Base-by-base conservation (phyloP, 2,888 invertebrate genomes). In the Drosophila maculinotata region DNA sequence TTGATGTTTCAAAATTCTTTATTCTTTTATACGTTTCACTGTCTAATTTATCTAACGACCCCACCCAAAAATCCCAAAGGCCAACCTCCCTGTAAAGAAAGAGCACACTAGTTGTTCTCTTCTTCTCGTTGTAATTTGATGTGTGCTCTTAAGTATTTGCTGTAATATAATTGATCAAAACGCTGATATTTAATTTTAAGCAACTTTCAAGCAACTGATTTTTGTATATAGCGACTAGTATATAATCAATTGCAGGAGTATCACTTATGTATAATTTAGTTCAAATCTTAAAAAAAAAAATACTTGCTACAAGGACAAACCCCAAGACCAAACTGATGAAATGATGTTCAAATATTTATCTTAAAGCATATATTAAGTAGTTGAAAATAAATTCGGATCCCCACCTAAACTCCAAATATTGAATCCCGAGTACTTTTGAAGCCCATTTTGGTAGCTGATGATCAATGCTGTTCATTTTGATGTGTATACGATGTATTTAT, bases 1-100 rank as follows among this genome's bases (percentile, higher is more conserved):
- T 92, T 91, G 91, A 90, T 91, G 90, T 90, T 89, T 88, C 74
- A 80, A 83, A 88, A 80, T 83, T 65, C 57, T 71, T 72, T 73
- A 68, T 83, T 73, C 64, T 72, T 79, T 69, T 85, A 58, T 69
- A 65, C 69, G 71, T 76, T 73, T 66, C 60, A 67, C 39, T 82
- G 79, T 78, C 69, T 81, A 70, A 53, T 51, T 44, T 49, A 76
- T 52, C 59, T 71, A 53, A 57, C 12, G 44, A 35, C 58, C 58
- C 60, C 49, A 45, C 10, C 36, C 20, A 36, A 17, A 33, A 7
- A 8, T 49, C 52, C 62, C 25, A 44, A 31, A 23, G 35, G 39
- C 25, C 15, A 20, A 54, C 17, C 17, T 9, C 39, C 33, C 20
- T 45, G 52, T 67, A 69, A 67, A 68, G 25, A 36, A 10, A 28